Evolutionary conservation across 2,113 vertebrate species (phyloP), one percentile per base, ranked within the genome.

Genomic region (Melanostigma gelatinosum): DNA sequence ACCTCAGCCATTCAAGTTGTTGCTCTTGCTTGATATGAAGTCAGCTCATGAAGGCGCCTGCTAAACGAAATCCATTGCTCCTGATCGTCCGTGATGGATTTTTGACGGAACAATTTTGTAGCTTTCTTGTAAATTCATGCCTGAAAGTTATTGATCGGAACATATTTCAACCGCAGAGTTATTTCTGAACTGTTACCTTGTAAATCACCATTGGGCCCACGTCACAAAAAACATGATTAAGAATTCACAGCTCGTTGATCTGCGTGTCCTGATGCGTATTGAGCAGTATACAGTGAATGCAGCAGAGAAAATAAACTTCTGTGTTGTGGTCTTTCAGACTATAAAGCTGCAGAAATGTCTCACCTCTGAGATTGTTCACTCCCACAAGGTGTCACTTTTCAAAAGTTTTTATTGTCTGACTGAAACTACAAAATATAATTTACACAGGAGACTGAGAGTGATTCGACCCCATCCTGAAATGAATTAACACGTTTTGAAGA

Each of bases 401-500:
- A 38, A 83, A 74, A 27, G 48, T 83, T 83, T 75, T 34, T 68
- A 69, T 72, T 68, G 68, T 32, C 27, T 1, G 13, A 57, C 32
- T 36, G 27, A 80, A 65, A 82, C 38, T 70, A 27, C 61, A 77
- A 22, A 46, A 27, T 63, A 74, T 44, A 69, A 69, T 61, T 46
- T 72, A 75, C 75, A 64, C 72, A 20, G 44, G 77, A 64, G 81
- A 83, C 60, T 42, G 16, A 63, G 1, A 57, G 42, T 84, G 66
- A 91, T 84, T 72, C 77, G 36, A 87, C 83, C 83, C 65, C 72
- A 74, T 85, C 66, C 85, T 80, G 89, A 70, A 87, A 90, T 84
- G 89, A 90, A 92, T 92, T 88, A 90, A 62, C 85, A 84, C 44
- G 64, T 63, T 70, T 84, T 77, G 84, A 87, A 86, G 75, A 79